These are phyloP conservation scores for Anguilla pacifica DNA, from an alignment of 2,797 vertebrate genomes.

Conservation along the genomic window DNA sequence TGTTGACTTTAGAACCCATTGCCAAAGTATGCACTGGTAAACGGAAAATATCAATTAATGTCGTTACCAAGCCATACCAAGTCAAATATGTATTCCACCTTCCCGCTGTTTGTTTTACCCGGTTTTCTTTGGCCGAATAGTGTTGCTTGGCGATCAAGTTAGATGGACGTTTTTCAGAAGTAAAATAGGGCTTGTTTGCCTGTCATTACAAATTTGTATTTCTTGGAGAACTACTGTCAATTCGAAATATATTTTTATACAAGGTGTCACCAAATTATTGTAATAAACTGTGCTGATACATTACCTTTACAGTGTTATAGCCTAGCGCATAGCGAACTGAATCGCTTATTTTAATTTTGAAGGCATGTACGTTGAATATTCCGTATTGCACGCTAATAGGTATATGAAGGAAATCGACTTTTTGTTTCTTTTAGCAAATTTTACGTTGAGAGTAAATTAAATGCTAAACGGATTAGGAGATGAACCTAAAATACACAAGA, in stretches of 20 bases:
- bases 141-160: constrained; percentile 71
- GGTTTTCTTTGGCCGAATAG: constrained; percentile 73
- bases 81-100: constrained; percentile 64
- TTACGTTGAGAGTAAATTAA: neutral
- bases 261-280: neutral
- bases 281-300: neutral
- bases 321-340: neutral
- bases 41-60: constrained; percentile 62
- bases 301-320: neutral
- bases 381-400: neutral
- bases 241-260: neutral
- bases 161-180: constrained; percentile 69
- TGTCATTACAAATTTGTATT: constrained; percentile 13
- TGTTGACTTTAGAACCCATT: constrained; percentile 69
- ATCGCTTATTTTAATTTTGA: neutral
- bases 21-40: constrained; percentile 59
- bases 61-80: constrained; percentile 70
- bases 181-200: constrained; percentile 70
- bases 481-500: neutral
- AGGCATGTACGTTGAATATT: neutral
- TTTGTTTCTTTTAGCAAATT: neutral
- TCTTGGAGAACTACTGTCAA: neutral
- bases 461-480: neutral
- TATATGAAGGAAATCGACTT: neutral
- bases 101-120: constrained; percentile 72